Evolutionary conservation across 2,797 vertebrate genomes (phyloP), one percentile per base, ranked within the genome.

Genomic region (Denticeps clupeoides): DNA sequence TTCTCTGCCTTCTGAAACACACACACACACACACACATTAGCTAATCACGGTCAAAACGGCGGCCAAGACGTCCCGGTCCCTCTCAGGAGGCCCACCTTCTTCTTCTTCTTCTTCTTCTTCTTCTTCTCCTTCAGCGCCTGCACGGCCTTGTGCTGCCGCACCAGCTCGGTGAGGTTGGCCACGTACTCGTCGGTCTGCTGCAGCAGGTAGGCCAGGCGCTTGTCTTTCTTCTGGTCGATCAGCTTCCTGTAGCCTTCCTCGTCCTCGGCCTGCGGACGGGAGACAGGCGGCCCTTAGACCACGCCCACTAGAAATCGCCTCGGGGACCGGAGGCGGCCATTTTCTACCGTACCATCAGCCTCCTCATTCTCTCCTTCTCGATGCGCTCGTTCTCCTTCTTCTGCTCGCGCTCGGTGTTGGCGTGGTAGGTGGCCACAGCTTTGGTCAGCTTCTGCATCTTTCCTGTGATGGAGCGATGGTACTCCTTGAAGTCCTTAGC

Each of bases 151-250:
- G 79, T 97, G 93, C 7, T 94, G 91, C 2, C 92, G 74, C 50
- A 97, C 93, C 42, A 97, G 78, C 65, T 97, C 93, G 0, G 93
- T 97, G 54, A 97, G 89, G 75, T 96, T 97, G 52, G 91, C 93
- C 60, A 97, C 93, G 0, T 97, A 97, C 68, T 97, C 93, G 0
- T 97, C 93, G 0, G 93, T 97, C 83, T 97, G 93, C 75, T 97
- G 93, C 43, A 97, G 74, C 63, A 97, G 80, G 80, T 97, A 97
- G 18, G 93, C 93, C 76, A 97, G 64, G 13, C 93, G 89, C 73
- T 96, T 97, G 75, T 97, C 93, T 67, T 97, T 97, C 82, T 97
- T 97, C 80, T 97, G 93, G 67, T 97, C 93, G 0, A 97, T 97
- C 38, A 97, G 88, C 62, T 97, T 97, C 41, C 93, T 83, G 66